Evolutionary conservation across 2,888 invertebrate genomes (phyloP), one percentile per base, ranked within the genome.

Genomic region (Reticulitermes lucifugus): DNA sequence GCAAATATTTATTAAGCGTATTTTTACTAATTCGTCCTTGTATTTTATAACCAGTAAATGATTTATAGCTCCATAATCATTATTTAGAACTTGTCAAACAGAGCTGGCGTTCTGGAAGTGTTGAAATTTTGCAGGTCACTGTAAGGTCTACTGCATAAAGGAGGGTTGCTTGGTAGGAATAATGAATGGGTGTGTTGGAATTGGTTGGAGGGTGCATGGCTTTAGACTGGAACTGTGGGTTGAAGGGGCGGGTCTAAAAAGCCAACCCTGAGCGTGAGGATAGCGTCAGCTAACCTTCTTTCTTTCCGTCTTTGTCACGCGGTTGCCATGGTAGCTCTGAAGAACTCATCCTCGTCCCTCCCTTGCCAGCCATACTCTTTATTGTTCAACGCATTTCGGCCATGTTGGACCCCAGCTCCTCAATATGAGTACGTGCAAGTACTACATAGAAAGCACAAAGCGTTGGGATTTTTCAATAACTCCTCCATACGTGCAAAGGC

Each of bases 161-260:
- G 73, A 73, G 73, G 41, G 73, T 21, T 65, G 25, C 41, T 73
- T 41, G 73, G 21, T 41, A 41, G 22, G 73, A 21, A 73, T 73
- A 73, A 73, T 35, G 73, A 73, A 73, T 73, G 73, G 73, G 22
- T 73, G 41, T 73, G 73, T 41, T 73, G 25, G 73, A 73, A 73
- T 73, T 73, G 41, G 73, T 41, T 73, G 29, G 73, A 29, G 73
- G 41, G 41, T 21, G 73, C 21, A 29, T 60, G 60, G 60, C 6
- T 21, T 60, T 60, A 21, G 60, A 60, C 22, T n/a, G n/a, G 29
- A 71, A 9, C 21, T 71, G 25, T 51, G n/a, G 5, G 35, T 41
- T 21, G 73, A 14, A 73, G 73, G 35, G 35, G 73, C 73, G 73
- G 41, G 21, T 41, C 73, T 73, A 73, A 73, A 35, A 73, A 41